A percentile compares a stretch with the other conserved stretches of the same genome.
Evolutionary conservation across 2,888 invertebrate genomes (phyloP).

Genomic region (Oligia fasciuncula): DNA sequence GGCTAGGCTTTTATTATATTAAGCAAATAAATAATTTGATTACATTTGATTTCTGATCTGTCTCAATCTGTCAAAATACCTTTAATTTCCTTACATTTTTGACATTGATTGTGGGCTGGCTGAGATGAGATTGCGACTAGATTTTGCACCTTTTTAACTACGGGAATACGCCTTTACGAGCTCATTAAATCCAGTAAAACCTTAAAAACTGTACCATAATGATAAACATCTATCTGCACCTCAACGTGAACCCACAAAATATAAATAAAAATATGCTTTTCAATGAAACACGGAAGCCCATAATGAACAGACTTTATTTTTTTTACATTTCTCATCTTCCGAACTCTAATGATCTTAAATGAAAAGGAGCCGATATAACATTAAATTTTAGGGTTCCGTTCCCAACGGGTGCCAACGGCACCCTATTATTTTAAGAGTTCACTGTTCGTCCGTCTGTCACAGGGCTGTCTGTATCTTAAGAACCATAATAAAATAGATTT

Average conservation of each 20-base stretch:
- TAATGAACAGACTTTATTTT: conserved; percentile 79
- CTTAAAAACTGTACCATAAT: background rate
- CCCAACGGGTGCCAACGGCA: background rate
- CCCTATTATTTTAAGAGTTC: background rate
- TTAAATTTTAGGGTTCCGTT: conserved; percentile 64
- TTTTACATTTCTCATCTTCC: conserved; percentile 83
- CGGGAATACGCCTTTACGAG: background rate
- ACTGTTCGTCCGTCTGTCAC: background rate
- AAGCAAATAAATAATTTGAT: too few species aligned
- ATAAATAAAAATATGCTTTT: conserved; percentile 59
- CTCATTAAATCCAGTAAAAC: background rate
- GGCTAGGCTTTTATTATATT: too few species aligned
- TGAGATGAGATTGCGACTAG: too few species aligned
- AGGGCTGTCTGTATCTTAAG: background rate
- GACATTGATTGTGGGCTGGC: too few species aligned
- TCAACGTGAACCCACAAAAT: conserved; percentile 33
- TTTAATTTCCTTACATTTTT: too few species aligned
- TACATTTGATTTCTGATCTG: too few species aligned
- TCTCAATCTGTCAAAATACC: too few species aligned
- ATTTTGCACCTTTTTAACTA: too few species aligned
- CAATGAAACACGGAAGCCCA: conserved; percentile 70
- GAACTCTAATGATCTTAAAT: conserved; percentile 87
- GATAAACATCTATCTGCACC: conserved; percentile 21
- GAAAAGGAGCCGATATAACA: conserved; percentile 84
- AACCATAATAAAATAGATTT: background rate